Base-by-base conservation (phyloP, 2,113 vertebrate species). In the Egretta garzetta region DNA sequence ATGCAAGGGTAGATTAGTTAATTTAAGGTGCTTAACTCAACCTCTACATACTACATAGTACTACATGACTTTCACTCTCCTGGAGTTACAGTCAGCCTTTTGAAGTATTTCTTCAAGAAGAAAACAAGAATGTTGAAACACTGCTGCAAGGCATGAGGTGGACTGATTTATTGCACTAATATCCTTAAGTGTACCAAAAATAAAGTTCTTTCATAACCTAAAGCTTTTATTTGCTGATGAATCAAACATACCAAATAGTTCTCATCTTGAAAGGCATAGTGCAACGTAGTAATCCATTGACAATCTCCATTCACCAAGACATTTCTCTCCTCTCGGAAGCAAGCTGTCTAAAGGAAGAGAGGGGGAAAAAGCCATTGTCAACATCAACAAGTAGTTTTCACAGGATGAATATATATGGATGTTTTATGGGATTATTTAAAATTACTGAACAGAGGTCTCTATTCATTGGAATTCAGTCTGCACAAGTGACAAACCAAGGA, bases 181-280 rank as follows among this genome's bases (percentile, higher is more conserved):
- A 88, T 77, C 81, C 76, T 90, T 33, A 28, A 88, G 82, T 26
- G 39, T 27, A 89, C n/a, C 27, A 77, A 88, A 93, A 96, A 80
- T 35, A 72, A 79, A 67, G 27, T 79, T 75, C 56, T 85, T 90
- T 81, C 71, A 89, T 67, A 91, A 92, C 18, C 18, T 77, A 80
- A 77, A 66, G 33, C 80, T 87, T 37, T 68, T 75, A 47, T 95
- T 80, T 72, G 70, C 13, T n/a, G 82, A 79, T 37, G 53, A 80
- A 71, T 43, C 74, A 85, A 67, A 94, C 98, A 72, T 97, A 99
- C 99, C 99, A 99, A 98, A 96, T 98, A 99, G 97, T 99, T 99
- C 91, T 99, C 99, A 23, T 99, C 99, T 96, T 99, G 99, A 96
- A 99, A 99, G 91, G 99, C 99, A 12, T 99, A 99, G 98, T 99